phyloP scores from a whole-genome alignment of 2,888 invertebrate genomes.

The Polydesmus complanatus region DNA sequence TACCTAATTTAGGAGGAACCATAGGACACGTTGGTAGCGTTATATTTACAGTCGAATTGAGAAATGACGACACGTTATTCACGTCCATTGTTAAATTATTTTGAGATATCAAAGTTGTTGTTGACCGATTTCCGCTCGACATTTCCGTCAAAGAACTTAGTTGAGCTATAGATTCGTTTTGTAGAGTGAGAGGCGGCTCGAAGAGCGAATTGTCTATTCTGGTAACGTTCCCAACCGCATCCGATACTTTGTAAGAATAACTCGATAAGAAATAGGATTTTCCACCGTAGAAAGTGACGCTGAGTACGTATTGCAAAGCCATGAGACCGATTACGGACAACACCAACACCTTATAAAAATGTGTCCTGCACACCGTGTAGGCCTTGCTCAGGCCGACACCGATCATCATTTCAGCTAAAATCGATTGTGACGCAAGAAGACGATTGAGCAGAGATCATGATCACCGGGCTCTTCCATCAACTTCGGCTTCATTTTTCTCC shows the following conservation, averaged over 20 bases:
- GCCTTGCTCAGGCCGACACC: not conserved
- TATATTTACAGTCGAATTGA: not conserved
- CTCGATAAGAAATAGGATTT: slow-evolving; percentile 18
- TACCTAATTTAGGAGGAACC: slow-evolving; percentile 50
- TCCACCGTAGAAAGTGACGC: slow-evolving; percentile 28
- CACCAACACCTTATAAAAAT: slow-evolving; percentile 43
- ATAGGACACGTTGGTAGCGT: slow-evolving; percentile 41
- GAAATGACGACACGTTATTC: slow-evolving; percentile 27
- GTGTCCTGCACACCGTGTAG: slow-evolving; percentile 29
- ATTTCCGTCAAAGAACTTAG: not conserved
- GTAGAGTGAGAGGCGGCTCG: not conserved
- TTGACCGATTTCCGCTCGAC: not conserved
- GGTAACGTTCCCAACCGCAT: too few relatives aligned
- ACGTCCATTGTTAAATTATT: slow-evolving; percentile 38
- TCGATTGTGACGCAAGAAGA: too few relatives aligned
- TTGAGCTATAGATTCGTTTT: not conserved
- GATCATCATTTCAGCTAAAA: not conserved
- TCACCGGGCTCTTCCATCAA: too few relatives aligned
- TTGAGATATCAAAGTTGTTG: not conserved
- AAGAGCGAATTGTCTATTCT: not conserved
- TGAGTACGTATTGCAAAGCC: slow-evolving; percentile 54
- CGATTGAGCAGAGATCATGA: too few relatives aligned
- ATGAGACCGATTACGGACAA: slow-evolving; percentile 48
- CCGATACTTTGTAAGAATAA: too few relatives aligned
- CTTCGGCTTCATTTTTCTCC: too few relatives aligned